Conservation (phyloP, 2,888 invertebrate species). For the Yponomeuta evonymella region DNA sequence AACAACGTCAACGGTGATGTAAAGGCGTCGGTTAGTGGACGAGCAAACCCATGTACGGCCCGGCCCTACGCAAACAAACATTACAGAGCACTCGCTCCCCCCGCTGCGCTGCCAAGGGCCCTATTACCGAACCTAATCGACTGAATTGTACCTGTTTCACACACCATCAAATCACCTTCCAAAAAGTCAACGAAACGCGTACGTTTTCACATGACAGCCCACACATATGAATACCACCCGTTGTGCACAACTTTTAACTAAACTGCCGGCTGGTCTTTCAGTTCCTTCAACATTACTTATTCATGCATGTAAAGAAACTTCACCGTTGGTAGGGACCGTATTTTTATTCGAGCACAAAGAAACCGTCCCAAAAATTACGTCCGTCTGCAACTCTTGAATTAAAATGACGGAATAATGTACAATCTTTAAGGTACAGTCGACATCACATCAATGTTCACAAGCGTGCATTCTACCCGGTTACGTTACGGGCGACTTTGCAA, state of each 20-base stretch:
- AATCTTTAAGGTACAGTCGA: no score
- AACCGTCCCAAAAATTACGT: neutral
- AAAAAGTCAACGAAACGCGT: neutral
- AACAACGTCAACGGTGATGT: conserved; percentile 9
- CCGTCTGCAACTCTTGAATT: neutral
- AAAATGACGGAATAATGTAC: neutral
- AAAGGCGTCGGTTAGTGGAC: neutral
- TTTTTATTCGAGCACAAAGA: conserved; percentile 20
- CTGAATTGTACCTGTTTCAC: neutral
- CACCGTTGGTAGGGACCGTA: conserved; percentile 18
- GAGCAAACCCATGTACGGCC: neutral
- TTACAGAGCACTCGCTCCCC: conserved; percentile 2
- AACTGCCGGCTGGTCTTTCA: conserved; percentile 42
- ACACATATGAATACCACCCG: conserved; percentile 15
- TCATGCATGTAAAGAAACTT: conserved; percentile 32
- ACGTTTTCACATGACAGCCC: neutral
- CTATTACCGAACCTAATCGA: neutral
- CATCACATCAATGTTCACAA: no score
- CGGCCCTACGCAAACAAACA: conserved; percentile 39
- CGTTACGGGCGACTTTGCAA: no score
- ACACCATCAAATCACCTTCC: neutral
- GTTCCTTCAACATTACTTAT: conserved; percentile 54
- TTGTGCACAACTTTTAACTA: conserved; percentile 41
- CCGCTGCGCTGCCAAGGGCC: conserved; percentile 2
- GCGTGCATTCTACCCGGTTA: no score